Evolutionary conservation across 2,797 vertebrate species (phyloP), one percentile per base, ranked within the genome.

Genomic region (Myotis pilosus): DNA sequence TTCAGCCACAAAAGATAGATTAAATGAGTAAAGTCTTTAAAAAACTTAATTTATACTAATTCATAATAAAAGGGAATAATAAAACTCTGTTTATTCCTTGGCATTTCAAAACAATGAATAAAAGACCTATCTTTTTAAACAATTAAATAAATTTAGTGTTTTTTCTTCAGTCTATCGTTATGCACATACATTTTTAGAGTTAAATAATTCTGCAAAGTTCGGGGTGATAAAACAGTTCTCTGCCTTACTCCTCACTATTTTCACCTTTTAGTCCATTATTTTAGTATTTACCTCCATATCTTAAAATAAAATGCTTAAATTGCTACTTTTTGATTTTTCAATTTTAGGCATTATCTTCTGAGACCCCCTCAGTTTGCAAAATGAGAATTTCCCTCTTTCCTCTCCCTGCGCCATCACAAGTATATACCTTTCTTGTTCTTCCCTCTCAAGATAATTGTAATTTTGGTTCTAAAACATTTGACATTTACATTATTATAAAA

Each of bases 41-140:
- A 96, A 92, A 94, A 81, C 5, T 75, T 83, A 51, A 15, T 12
- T 93, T 88, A 88, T 60, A 94, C 22, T 71, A 91, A 91, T 36
- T 79, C 36, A 23, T 57, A 22, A 90, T 25, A 60, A 12, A 9
- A 86, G 19, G 16, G 4, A 94, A 64, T 47, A 51, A 72, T 9
- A 49, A 89, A 80, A 87, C 9, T 2, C 57, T 91, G 10, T 74
- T 80, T 81, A 91, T 84, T 66, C 38, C 68, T 16, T 93, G 25
- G 3, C 36, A 86, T 89, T 89, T 74, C 44, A 84, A 94, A 93
- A 95, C 44, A 55, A 30, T 84, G n/a, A 95, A 90, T 47, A 78
- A 81, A 92, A 74, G 12, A 78, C 1, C 11, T 74, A 17, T 20
- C 9, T 89, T 87, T 96, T 79, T 60, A 90, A 84, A 47, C 47